Conservation (phyloP, 2,113 vertebrate genomes). For the Bagarius yarrelli region DNA sequence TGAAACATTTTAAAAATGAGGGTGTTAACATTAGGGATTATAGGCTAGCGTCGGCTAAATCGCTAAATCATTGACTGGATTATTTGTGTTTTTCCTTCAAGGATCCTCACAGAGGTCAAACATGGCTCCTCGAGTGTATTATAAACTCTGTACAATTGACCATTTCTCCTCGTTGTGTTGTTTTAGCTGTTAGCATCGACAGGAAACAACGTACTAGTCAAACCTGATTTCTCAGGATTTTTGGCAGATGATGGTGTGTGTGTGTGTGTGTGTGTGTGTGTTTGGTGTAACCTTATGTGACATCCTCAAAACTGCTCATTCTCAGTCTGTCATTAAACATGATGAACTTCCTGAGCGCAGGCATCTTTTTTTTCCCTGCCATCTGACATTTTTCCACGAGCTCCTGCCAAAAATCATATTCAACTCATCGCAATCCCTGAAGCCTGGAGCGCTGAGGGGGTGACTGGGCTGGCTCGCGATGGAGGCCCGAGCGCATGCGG, state of each 20-base stretch:
- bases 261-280: slow-evolving; percentile 16
- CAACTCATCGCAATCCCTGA: slow-evolving; percentile 51
- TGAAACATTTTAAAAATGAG: background rate
- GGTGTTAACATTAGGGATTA: slow-evolving; percentile 8
- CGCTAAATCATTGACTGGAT: slow-evolving; percentile 4
- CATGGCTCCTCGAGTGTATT: background rate
- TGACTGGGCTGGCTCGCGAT: slow-evolving; percentile 18
- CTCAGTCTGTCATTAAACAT: slow-evolving; percentile 57
- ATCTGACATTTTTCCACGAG: slow-evolving; percentile 58
- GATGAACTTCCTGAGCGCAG: slow-evolving; percentile 55
- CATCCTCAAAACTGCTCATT: slow-evolving; percentile 47
- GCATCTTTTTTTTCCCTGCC: slow-evolving; percentile 34
- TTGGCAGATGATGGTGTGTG: background rate
- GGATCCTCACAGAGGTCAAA: background rate
- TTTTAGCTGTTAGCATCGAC: slow-evolving; percentile 33
- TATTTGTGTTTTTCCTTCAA: background rate
- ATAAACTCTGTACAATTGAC: background rate
- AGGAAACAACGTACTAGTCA: slow-evolving; percentile 28
- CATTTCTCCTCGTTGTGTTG: slow-evolving; percentile 17
- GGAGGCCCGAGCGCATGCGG: slow-evolving; percentile 25
- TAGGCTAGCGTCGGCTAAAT: background rate
- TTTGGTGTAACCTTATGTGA: slow-evolving; percentile 31
- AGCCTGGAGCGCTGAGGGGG: slow-evolving; percentile 36
- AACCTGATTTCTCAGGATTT: slow-evolving; percentile 36
- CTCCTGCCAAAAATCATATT: slow-evolving; percentile 61